phyloP scores from a whole-genome alignment of 2,888 invertebrate species.

The Epirrita christyi region DNA sequence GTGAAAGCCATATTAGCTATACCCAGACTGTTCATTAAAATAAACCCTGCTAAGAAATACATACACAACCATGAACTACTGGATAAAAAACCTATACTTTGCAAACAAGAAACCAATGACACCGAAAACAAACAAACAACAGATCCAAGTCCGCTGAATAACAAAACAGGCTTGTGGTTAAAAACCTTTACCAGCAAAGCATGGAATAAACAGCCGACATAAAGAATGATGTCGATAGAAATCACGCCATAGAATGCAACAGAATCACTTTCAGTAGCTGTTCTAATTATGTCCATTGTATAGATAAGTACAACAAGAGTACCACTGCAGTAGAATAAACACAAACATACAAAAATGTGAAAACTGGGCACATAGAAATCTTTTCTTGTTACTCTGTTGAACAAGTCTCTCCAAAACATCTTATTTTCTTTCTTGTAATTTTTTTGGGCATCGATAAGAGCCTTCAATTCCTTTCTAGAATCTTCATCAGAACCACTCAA shows the following conservation, averaged over 20 bases:
- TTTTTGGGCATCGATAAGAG: conserved; percentile 20
- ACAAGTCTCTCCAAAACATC: neutral
- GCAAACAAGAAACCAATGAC: conserved; percentile 11
- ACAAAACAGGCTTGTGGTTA: conserved; percentile 21
- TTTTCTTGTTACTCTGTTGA: conserved; percentile 6
- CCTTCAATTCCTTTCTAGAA: conserved; percentile 27
- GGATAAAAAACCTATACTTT: conserved; percentile 9
- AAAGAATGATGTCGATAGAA: conserved; percentile 8
- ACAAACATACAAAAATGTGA: conserved; percentile 12
- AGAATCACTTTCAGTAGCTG: conserved; percentile 10
- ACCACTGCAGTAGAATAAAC: conserved; percentile 24
- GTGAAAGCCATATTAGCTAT: conserved; percentile 6
- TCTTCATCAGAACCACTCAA: conserved; percentile 30
- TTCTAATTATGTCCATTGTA: conserved; percentile 16
- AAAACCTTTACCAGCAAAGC: conserved; percentile 12
- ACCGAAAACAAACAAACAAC: conserved; percentile 9
- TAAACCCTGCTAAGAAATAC: conserved; percentile 22
- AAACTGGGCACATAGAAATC: conserved; percentile 25
- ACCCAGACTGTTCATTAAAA: conserved; percentile 13
- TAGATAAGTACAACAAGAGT: conserved; percentile 20
- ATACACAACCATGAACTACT: conserved; percentile 17
- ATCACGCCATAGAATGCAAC: conserved; percentile 21
- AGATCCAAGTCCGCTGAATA: conserved; percentile 6
- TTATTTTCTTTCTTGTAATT: neutral
- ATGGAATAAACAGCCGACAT: conserved; percentile 2